These are phyloP conservation scores for Melanogrammus aeglefinus DNA, from an alignment of 2,797 vertebrate species.

Conservation along the genomic window DNA sequence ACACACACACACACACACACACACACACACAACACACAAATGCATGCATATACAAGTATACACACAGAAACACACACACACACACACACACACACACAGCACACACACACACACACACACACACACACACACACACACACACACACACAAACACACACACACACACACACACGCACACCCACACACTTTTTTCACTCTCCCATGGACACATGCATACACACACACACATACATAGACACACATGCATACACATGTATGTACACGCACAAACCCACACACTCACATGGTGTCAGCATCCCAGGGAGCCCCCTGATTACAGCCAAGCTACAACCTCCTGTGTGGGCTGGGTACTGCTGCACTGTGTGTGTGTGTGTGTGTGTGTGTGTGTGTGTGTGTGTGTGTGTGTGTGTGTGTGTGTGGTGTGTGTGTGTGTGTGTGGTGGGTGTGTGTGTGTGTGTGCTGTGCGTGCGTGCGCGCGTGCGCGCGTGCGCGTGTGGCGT, in stretches of 20 bases:
- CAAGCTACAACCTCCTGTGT: constrained; percentile 72
- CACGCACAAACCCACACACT: constrained; percentile 22
- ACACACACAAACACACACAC: too few species aligned
- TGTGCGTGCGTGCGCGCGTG: constrained; percentile 45
- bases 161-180: too few species aligned
- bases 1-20: too few species aligned
- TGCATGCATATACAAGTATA: too few species aligned
- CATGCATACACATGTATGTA: background rate
- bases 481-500: constrained; percentile 3
- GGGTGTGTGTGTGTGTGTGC: constrained; percentile 52
- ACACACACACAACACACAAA: too few species aligned
- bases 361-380: constrained; percentile 52
- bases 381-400: constrained; percentile 47
- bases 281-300: constrained; percentile 60
- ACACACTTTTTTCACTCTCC: too few species aligned
- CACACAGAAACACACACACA: too few species aligned
- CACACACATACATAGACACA: constrained; percentile 21
- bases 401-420: constrained; percentile 13
- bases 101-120: too few species aligned
- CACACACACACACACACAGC: too few species aligned
- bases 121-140: too few species aligned
- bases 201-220: constrained; percentile 12
- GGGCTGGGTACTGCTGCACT: constrained; percentile 60
- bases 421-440: background rate
- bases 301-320: constrained; percentile 70